These are phyloP conservation scores for Ramphastos sulfuratus DNA, from an alignment of 2,113 vertebrate species.

Conservation along the genomic window DNA sequence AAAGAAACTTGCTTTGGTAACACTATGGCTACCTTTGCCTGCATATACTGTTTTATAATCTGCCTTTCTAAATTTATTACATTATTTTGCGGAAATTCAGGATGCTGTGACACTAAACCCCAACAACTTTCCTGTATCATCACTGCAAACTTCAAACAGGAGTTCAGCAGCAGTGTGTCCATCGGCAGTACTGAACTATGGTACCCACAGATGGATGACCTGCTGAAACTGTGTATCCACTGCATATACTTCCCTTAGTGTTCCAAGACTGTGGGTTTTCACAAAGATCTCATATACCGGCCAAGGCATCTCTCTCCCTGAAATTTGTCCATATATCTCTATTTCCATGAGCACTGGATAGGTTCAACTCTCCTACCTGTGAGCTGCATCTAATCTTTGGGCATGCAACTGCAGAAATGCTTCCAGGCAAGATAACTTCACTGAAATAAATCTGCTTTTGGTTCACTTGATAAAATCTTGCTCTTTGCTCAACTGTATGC, in stretches of 20 bases:
- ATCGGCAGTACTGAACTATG: fast-evolving
- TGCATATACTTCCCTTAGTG: not conserved
- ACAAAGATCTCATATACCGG: not conserved
- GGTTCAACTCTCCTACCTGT: not conserved
- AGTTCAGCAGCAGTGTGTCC: not conserved
- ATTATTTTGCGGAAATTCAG: not conserved
- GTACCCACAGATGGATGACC: too few relatives aligned
- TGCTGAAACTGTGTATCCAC: fast-evolving
- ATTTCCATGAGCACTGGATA: fast-evolving
- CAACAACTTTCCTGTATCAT: fast-evolving
- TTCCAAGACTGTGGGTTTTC: not conserved
- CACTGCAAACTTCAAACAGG: not conserved
- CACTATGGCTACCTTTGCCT: not conserved
- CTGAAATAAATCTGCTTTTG: not conserved
- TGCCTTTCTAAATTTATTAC: not conserved
- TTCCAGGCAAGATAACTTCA: not conserved
- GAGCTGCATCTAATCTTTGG: not conserved
- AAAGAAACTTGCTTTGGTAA: not conserved
- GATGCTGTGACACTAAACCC: not conserved
- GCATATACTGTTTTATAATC: not conserved
- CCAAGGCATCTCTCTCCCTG: not conserved
- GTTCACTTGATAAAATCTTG: not conserved
- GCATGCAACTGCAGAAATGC: not conserved
- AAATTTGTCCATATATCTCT: not conserved
- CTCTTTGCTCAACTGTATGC: not conserved